Conservation (phyloP, 2,797 vertebrate species). For the Lates japonicus region DNA sequence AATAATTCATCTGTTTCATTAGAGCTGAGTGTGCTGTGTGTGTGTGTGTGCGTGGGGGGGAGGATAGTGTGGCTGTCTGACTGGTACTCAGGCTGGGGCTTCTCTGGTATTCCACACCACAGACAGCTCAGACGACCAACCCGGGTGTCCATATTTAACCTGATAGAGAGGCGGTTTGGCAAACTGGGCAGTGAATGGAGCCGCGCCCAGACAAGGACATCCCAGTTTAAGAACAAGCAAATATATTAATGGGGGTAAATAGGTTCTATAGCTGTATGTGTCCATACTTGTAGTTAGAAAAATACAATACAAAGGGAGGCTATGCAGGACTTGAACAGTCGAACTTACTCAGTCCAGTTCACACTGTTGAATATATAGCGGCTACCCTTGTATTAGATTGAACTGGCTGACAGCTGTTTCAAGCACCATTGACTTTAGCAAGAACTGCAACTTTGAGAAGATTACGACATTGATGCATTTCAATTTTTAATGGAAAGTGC, state of each 20-base stretch:
- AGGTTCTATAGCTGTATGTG: slow-evolving; percentile 32
- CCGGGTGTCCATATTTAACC: slow-evolving; percentile 39
- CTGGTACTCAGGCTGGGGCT: slow-evolving; percentile 21
- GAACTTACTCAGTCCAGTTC: slow-evolving; percentile 29
- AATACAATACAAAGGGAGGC: slow-evolving; percentile 22
- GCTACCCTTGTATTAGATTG: slow-evolving; percentile 62
- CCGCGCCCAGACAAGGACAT: slow-evolving; percentile 50
- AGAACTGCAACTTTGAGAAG: slow-evolving; percentile 70
- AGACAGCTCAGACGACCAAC: slow-evolving; percentile 20
- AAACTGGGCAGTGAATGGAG: slow-evolving; percentile 17
- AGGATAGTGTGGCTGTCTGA: slow-evolving; percentile 21
- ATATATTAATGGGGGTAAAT: slow-evolving; percentile 47
- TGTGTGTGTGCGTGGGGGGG: neutral
- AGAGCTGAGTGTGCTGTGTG: slow-evolving; percentile 45
- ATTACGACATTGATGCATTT: slow-evolving; percentile 82
- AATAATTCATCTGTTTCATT: slow-evolving; percentile 74
- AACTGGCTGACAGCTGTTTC: slow-evolving; percentile 79
- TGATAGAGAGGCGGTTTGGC: slow-evolving; percentile 51
- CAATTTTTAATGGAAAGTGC: slow-evolving; percentile 82
- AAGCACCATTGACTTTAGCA: slow-evolving; percentile 71
- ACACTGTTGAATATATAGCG: slow-evolving; percentile 16
- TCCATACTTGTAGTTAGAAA: slow-evolving; percentile 12
- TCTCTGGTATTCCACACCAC: slow-evolving; percentile 49
- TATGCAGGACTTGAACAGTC: neutral
- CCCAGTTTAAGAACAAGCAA: slow-evolving; percentile 33